Evolutionary conservation across 2,797 vertebrate genomes (phyloP), one percentile per base, ranked within the genome.

Genomic region (Strix occidentalis): DNA sequence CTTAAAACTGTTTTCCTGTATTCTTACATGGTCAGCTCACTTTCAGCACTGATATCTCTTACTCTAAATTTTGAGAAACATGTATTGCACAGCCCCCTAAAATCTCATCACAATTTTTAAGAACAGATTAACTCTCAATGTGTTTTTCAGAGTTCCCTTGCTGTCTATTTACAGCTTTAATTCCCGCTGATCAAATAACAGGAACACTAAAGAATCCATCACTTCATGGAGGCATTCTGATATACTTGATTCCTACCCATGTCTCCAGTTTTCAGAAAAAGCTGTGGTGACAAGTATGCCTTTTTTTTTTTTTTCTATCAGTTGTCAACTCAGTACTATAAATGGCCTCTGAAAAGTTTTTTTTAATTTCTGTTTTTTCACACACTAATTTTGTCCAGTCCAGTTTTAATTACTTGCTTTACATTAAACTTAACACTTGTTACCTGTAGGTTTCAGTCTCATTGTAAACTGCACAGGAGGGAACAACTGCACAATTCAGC

Each of bases 181-280:
- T 56, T 71, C 60, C 25, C 66, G 25, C 29, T 58, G 25, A 74
- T 43, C 21, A 74, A 72, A 79, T 51, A 16, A 48, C 25, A 81
- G 64, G 26, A 74, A 43, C 54, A 43, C 46, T 39, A 28, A 63
- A 51, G 61, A 88, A 78, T 63, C 28, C 60, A 56, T 45, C 69
- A 31, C 69, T 26, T 4, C 45, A 28, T 63, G 51, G 64, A 87
- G 37, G 33, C 48, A 76, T 87, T 93, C 61, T 6, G 2, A 75
- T 18, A 28, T 2, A 61, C 18, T n/a, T 0, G 1, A 69, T 63
- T 77, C 70, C 45, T 56, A 77, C 3, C 7, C 2, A 0, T 6
- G 7, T n/a, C 65, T 60, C 31, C 37, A 50, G 41, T 31, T 74
- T 77, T 35, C 61, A 81, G 56, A 53, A 83, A 80, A 54, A 77